Base-by-base conservation (phyloP, 2,888 invertebrate genomes). In the Thymelicus acteon region DNA sequence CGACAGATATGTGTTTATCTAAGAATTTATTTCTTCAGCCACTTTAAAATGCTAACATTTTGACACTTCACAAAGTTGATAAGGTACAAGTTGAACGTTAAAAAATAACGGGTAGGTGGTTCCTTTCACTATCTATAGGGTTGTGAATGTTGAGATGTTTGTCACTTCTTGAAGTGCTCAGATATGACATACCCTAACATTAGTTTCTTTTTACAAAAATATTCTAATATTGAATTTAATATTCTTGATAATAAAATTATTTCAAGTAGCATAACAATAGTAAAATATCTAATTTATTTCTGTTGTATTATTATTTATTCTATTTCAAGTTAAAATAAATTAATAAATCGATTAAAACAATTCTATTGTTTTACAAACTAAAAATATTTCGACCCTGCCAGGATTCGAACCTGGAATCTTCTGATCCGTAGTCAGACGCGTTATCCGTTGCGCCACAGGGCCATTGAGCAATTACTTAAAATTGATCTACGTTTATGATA, bases 351-450 rank as follows among this genome's bases (percentile, higher is more conserved):
- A 31, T 31, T 31, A 5, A 31, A 31, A 5, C 31, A 40, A 37
- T 60, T 5, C 13, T 15, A 13, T 37, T 39, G 3, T n/a, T 40
- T 13, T 15, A 60, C n/a, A 60, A 60, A 58, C 8, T 10, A 13
- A 58, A 8, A 58, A 12, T 10, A 1, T 12, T 15, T 0, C 94
- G 94, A 94, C 94, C 94, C 91, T 95, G 94, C 94, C 95, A 95
- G 94, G 95, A 95, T 94, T 95, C 95, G 95, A 95, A 95, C 93
- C 95, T 95, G 95, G 94, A 95, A 95, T 95, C 94, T 95, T 94
- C 94, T 95, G 95, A 95, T 95, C 95, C 95, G 95, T 95, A 95
- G 95, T 95, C 95, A 95, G 95, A 95, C 95, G 95, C 95, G 95
- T 95, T 95, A 95, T 95, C 94, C 95, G 87, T 95, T 95, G 95